These are phyloP conservation scores for Trachelus troglodyta DNA, from an alignment of 2,888 invertebrate genomes.

Conservation along the genomic window DNA sequence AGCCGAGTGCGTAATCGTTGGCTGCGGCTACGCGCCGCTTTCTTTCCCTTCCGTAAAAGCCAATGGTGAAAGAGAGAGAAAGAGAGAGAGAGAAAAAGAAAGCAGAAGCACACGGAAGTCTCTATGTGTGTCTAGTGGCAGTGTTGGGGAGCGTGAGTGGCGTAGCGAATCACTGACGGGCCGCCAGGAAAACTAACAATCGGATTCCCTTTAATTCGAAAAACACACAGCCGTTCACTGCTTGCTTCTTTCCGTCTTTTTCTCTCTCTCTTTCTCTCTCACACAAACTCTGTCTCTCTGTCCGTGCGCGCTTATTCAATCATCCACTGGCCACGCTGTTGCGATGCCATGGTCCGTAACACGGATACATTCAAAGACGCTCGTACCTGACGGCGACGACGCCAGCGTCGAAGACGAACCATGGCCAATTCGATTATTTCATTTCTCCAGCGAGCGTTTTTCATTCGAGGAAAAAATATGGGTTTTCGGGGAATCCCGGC, in stretches of 20 bases:
- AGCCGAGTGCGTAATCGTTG: too few species aligned
- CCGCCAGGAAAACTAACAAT: constrained; percentile 45
- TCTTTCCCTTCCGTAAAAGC: constrained; percentile 2
- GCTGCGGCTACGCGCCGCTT: too few species aligned
- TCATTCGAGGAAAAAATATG: constrained; percentile 19
- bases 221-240: constrained; percentile 38
- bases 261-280: too few species aligned
- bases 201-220: constrained; percentile 43
- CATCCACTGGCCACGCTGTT: constrained; percentile 7
- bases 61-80: constrained; percentile 15
- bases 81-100: constrained; percentile 18
- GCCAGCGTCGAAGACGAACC: constrained; percentile 7
- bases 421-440: constrained; percentile 9
- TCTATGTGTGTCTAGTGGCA: constrained; percentile 8
- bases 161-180: constrained; percentile 42
- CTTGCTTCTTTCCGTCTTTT: neutral
- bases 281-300: neutral
- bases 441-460: constrained; percentile 10
- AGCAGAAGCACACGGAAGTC: constrained; percentile 19
- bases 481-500: constrained; percentile 18
- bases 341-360: constrained; percentile 16
- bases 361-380: neutral
- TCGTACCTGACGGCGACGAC: too few species aligned
- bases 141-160: constrained; percentile 31
- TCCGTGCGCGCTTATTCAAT: constrained; percentile 20